phyloP scores from a whole-genome alignment of 2,888 invertebrate species.

The Tenthredo mesomela region DNA sequence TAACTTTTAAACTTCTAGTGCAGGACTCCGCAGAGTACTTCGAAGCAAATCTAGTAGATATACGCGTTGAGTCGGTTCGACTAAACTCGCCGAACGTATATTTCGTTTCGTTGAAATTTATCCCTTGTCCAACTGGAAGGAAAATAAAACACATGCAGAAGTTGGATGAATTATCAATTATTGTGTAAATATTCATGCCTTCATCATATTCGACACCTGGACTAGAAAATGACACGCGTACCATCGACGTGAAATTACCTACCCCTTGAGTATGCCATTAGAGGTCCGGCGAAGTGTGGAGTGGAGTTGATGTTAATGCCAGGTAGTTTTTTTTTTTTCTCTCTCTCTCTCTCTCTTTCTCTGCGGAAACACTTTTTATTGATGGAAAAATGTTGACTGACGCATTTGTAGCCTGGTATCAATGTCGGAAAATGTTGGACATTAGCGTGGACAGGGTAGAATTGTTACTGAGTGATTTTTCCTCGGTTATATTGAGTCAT shows the following conservation, averaged over 20 bases:
- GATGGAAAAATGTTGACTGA: neutral
- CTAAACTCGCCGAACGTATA: neutral
- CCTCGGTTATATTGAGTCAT: slow-evolving; percentile 31
- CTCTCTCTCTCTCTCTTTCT: too few relatives aligned
- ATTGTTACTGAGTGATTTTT: slow-evolving; percentile 25
- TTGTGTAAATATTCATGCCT: neutral
- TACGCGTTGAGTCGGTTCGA: neutral
- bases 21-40: slow-evolving; percentile 40
- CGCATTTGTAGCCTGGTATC: neutral
- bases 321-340: neutral
- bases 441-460: neutral
- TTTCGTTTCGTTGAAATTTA: neutral
- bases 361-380: neutral
- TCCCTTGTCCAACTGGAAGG: neutral
- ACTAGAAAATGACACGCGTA: neutral
- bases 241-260: slow-evolving; percentile 18
- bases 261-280: slow-evolving; percentile 7
- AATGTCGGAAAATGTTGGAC: neutral
- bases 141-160: neutral
- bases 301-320: slow-evolving; percentile 20
- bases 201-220: neutral
- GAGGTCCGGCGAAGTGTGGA: neutral
- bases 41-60: slow-evolving; percentile 35
- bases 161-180: neutral
- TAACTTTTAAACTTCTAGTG: slow-evolving; percentile 44